These are phyloP conservation scores for Pecten maximus DNA, from an alignment of 2,888 invertebrate species.

Conservation along the genomic window DNA sequence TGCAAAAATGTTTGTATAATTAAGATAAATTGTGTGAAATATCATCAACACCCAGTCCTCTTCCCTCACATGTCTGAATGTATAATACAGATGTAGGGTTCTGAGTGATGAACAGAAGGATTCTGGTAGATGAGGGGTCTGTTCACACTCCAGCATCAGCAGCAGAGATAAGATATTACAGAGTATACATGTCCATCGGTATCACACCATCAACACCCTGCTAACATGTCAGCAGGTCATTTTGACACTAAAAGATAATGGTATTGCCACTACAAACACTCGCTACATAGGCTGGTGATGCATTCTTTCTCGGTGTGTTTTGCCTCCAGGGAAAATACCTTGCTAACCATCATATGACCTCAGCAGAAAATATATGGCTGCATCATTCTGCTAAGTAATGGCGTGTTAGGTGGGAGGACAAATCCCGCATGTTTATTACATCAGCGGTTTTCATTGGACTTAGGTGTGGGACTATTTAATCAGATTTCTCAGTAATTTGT, in stretches of 20 bases:
- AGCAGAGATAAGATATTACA: constrained; percentile 7
- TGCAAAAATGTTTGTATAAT: no score
- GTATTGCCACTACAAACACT: neutral
- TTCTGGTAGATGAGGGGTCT: neutral
- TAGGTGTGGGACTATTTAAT: no score
- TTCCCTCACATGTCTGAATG: no score
- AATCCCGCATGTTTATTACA: neutral
- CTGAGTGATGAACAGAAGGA: no score
- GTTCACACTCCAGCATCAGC: neutral
- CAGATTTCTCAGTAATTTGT: no score
- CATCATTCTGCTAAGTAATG: neutral
- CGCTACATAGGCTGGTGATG: neutral
- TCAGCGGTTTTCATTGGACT: neutral
- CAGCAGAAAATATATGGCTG: neutral
- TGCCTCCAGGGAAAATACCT: neutral
- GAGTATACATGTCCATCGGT: neutral
- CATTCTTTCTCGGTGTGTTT: neutral
- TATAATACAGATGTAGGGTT: no score
- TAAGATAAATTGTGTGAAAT: no score
- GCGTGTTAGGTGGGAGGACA: neutral
- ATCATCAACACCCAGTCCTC: no score
- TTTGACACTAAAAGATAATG: neutral
- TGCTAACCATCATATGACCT: neutral
- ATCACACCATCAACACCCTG: neutral
- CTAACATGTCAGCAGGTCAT: neutral